Conservation (phyloP, 1,140 invertebrate genomes). For the Pseudomyrmex concolor region DNA sequence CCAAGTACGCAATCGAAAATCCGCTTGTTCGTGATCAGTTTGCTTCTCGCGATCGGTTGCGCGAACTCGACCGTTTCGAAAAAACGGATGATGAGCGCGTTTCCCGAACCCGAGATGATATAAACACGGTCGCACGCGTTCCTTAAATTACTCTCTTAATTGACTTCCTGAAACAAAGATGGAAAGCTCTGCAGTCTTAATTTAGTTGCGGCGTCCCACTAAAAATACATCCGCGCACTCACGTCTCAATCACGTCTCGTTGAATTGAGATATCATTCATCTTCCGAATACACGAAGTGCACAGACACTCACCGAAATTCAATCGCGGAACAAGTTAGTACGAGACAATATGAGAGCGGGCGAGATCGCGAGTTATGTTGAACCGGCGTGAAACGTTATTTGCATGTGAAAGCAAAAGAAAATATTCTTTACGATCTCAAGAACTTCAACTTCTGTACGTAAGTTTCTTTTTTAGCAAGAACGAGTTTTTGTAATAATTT, state of each 20-base stretch:
- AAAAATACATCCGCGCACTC: neutral
- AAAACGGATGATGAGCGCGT: neutral
- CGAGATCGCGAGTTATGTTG: neutral
- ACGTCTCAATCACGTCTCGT: neutral
- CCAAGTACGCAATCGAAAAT: neutral
- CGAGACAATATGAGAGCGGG: neutral
- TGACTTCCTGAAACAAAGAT: slow-evolving; percentile 20
- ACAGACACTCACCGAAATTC: neutral
- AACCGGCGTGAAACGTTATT: neutral
- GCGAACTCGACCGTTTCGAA: neutral
- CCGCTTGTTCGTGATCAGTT: neutral
- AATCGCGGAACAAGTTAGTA: neutral
- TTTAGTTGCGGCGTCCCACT: neutral
- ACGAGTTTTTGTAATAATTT: neutral
- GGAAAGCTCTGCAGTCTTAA: neutral
- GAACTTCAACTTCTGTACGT: neutral
- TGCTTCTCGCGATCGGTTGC: neutral
- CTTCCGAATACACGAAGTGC: neutral
- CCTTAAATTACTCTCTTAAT: neutral
- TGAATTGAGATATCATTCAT: slow-evolving; percentile 1
- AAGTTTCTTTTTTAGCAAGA: neutral
- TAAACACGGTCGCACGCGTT: neutral
- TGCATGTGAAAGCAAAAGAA: neutral
- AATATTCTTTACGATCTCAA: neutral
- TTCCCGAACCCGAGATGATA: neutral